These are phyloP conservation scores for Isaurus tuberculatus DNA, from an alignment of 92 coral and sea anemone genomes.

Conservation along the genomic window DNA sequence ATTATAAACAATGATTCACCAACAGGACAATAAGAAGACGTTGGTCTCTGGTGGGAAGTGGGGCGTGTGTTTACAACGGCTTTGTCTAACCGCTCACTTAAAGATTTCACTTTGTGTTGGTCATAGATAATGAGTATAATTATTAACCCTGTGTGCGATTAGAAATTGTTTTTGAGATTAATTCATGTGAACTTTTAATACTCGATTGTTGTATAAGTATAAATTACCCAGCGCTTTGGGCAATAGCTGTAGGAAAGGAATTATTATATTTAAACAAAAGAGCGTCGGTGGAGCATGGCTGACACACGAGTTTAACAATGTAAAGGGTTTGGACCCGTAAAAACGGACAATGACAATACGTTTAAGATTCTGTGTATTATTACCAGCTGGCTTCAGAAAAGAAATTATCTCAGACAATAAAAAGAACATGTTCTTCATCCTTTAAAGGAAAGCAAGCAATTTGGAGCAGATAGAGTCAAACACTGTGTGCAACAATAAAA, in stretches of 20 bases:
- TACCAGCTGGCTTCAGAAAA: background rate
- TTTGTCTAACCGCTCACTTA: background rate
- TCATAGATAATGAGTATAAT: background rate
- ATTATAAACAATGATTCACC: too few relatives aligned
- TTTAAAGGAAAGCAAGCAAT: too few relatives aligned
- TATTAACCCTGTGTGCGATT: background rate
- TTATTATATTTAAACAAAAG: background rate
- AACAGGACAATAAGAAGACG: too few relatives aligned
- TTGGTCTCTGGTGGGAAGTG: too few relatives aligned
- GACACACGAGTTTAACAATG: background rate
- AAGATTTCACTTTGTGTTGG: background rate
- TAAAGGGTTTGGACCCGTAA: too few relatives aligned
- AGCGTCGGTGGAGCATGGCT: background rate
- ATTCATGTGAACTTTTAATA: background rate
- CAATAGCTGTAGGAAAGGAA: background rate
- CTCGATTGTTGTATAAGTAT: conserved; percentile 6
- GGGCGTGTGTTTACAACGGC: background rate
- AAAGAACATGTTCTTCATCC: background rate
- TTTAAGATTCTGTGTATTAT: background rate
- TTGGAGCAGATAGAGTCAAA: too few relatives aligned
- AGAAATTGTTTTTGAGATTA: background rate
- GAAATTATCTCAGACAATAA: conserved; percentile 1
- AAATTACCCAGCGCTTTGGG: background rate
- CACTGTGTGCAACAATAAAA: too few relatives aligned
- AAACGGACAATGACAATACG: background rate